These are phyloP conservation scores for Setophaga petechia DNA, from an alignment of 2,113 vertebrate species.

Conservation along the genomic window DNA sequence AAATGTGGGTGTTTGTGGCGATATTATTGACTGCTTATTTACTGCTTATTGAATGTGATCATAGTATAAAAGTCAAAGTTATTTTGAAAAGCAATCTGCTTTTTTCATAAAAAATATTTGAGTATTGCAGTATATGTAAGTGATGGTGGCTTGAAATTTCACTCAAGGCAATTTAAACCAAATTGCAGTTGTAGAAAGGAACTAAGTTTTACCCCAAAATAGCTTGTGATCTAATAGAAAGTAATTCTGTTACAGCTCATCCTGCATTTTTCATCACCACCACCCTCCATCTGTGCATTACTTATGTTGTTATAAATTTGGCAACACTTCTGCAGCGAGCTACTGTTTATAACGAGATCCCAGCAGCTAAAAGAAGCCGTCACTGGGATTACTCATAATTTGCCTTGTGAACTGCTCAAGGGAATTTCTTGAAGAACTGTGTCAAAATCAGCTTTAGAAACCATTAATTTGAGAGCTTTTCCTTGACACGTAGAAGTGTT, in stretches of 20 bases:
- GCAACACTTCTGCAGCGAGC: background rate
- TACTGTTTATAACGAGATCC: conserved; percentile 64
- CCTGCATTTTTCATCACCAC: conserved; percentile 7
- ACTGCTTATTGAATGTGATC: background rate
- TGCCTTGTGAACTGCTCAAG: conserved; percentile 17
- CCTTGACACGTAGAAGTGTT: background rate
- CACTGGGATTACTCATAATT: background rate
- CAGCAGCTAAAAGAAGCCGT: conserved; percentile 41
- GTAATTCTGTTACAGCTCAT: conserved; percentile 29
- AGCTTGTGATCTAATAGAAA: conserved; percentile 35
- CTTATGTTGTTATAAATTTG: conserved; percentile 49
- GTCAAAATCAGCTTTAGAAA: background rate
- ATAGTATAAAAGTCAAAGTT: background rate
- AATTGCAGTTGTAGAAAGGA: background rate
- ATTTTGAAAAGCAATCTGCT: background rate
- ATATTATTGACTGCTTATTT: background rate
- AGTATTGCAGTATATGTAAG: background rate
- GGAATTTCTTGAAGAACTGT: background rate
- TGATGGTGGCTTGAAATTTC: background rate
- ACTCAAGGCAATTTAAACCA: background rate
- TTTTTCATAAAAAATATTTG: background rate
- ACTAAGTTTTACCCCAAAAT: background rate
- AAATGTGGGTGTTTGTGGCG: background rate
- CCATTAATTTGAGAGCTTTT: background rate
- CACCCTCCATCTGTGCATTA: conserved; percentile 39